These are phyloP conservation scores for Cactoblastis cactorum DNA, from an alignment of 2,888 invertebrate species.

Conservation along the genomic window DNA sequence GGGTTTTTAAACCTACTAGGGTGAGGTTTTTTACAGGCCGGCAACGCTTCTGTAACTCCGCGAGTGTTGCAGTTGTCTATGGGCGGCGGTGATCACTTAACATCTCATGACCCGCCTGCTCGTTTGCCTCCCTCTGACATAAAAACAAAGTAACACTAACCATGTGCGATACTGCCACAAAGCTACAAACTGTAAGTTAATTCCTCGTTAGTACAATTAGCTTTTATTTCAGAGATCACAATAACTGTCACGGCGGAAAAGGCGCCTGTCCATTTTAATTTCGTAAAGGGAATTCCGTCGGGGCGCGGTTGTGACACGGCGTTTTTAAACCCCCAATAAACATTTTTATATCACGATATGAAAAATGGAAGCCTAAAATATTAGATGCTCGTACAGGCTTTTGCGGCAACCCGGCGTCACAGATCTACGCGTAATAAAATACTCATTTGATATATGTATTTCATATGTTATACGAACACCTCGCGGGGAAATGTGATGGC, in stretches of 20 bases:
- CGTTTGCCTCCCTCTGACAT: too few species aligned
- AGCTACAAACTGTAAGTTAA: conserved; percentile 21
- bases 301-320: conserved; percentile 39
- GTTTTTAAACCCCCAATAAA: conserved; percentile 47
- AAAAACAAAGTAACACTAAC: background rate
- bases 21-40: too few species aligned
- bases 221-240: conserved; percentile 36
- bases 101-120: too few species aligned
- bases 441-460: conserved; percentile 11
- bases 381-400: background rate
- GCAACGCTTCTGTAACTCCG: too few species aligned
- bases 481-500: conserved; percentile 29
- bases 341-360: conserved; percentile 48
- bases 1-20: too few species aligned
- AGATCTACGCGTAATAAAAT: conserved; percentile 22
- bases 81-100: too few species aligned
- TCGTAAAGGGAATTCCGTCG: conserved; percentile 38
- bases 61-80: too few species aligned
- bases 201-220: conserved; percentile 50
- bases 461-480: conserved; percentile 26
- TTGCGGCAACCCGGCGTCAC: conserved; percentile 17
- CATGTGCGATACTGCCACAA: background rate
- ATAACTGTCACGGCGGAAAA: conserved; percentile 46
- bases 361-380: conserved; percentile 34
- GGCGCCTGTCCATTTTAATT: conserved; percentile 63